Conservation (phyloP, 2,113 vertebrate genomes). For the Saimiri boliviensis region DNA sequence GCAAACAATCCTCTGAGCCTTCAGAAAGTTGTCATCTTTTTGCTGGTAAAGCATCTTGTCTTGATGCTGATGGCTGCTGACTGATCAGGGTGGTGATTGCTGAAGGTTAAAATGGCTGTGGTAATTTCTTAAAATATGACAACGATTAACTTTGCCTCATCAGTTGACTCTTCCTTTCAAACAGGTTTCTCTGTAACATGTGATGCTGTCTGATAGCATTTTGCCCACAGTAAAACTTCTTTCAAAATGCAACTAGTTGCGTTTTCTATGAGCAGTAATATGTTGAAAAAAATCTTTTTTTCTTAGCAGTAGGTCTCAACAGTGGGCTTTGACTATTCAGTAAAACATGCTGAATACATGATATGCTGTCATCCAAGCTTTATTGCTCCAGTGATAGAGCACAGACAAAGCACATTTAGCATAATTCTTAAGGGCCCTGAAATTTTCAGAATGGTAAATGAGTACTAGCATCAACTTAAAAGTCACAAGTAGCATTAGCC, state of each 20-base stretch:
- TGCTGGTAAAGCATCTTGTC: background rate
- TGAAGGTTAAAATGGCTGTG: background rate
- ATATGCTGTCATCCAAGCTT: background rate
- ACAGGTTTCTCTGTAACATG: background rate
- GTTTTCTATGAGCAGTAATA: background rate
- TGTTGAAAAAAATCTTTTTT: background rate
- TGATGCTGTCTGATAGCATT: background rate
- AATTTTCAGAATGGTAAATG: background rate
- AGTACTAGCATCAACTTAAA: background rate
- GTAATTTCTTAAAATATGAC: background rate
- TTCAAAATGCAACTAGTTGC: background rate
- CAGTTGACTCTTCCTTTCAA: background rate
- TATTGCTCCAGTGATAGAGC: background rate
- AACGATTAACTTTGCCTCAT: background rate
- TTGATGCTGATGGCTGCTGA: background rate
- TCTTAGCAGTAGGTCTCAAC: background rate
- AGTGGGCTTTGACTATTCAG: background rate
- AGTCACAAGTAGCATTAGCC: background rate
- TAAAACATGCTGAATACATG: background rate
- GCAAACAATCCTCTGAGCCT: background rate
- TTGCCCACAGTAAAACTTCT: background rate
- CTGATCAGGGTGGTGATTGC: background rate
- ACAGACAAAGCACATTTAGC: background rate
- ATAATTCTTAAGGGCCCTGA: background rate
- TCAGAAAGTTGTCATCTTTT: background rate